phyloP scores from a whole-genome alignment of 2,113 vertebrate genomes.

The Pelecanus crispus region DNA sequence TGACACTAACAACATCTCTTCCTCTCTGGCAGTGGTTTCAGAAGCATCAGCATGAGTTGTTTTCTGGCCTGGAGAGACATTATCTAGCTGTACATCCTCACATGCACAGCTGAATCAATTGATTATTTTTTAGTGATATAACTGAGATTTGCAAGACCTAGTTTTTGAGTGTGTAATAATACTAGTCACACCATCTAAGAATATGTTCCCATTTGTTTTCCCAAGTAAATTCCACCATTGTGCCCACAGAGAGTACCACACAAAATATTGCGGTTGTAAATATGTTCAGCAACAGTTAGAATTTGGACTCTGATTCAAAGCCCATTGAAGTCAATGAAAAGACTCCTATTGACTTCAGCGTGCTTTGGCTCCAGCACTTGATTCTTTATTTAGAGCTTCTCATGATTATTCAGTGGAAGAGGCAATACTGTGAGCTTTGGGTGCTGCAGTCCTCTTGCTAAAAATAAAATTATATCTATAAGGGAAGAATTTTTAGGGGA shows the following conservation, averaged over 20 bases:
- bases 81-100: background rate
- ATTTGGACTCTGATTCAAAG: conserved; percentile 44
- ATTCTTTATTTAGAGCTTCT: conserved; percentile 39
- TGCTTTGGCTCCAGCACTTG: conserved; percentile 30
- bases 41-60: background rate
- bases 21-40: background rate
- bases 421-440: background rate
- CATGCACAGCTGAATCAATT: background rate
- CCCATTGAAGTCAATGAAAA: conserved; percentile 34
- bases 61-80: background rate
- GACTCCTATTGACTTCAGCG: conserved; percentile 14
- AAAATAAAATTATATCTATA: background rate
- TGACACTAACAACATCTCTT: background rate
- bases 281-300: conserved; percentile 13
- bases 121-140: background rate
- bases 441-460: background rate
- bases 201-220: background rate
- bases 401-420: conserved; percentile 28
- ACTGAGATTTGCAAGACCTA: background rate
- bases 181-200: background rate
- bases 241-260: background rate
- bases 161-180: background rate
- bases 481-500: background rate
- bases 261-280: conserved; percentile 33
- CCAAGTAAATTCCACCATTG: background rate